A percentile compares a stretch with the other conserved stretches of the same genome.
Evolutionary conservation across 2,888 invertebrate species (phyloP).

Genomic region (Phengaris arion): DNA sequence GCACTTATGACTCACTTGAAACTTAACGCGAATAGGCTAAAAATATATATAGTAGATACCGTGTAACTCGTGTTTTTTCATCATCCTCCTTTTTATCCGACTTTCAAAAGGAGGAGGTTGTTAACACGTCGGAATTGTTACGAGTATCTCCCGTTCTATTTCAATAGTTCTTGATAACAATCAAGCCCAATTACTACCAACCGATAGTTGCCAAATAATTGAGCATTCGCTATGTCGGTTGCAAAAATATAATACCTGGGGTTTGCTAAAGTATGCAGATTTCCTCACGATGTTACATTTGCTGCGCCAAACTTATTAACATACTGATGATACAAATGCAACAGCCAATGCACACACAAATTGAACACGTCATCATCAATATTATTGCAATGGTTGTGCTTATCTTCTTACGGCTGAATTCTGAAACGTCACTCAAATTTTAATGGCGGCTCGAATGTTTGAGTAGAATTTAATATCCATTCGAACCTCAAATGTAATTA

Average conservation of each 20-base stretch:
- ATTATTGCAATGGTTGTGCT: neutral
- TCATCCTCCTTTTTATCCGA: no score
- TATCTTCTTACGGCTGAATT: neutral
- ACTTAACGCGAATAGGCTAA: no score
- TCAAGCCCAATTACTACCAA: neutral
- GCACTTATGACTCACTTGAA: no score
- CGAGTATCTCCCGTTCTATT: neutral
- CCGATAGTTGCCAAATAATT: constrained; percentile 13
- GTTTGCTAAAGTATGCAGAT: constrained; percentile 12
- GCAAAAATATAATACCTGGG: constrained; percentile 5
- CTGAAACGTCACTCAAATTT: no score
- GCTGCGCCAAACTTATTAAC: constrained; percentile 7
- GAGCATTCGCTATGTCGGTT: constrained; percentile 17
- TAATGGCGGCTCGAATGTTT: no score
- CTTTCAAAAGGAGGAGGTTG: neutral
- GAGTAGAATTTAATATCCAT: no score
- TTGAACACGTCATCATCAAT: neutral
- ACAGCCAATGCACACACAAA: neutral
- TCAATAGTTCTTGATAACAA: neutral
- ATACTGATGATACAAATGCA: constrained; percentile 13
- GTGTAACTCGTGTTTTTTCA: no score
- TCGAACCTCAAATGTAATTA: no score
- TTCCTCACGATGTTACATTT: constrained; percentile 23
- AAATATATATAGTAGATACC: no score
- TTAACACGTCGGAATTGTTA: no score